Percentiles rank a stretch among this genome's conserved stretches.
Conservation (phyloP, 2,888 invertebrate genomes). For the Coelopa pilipes region DNA sequence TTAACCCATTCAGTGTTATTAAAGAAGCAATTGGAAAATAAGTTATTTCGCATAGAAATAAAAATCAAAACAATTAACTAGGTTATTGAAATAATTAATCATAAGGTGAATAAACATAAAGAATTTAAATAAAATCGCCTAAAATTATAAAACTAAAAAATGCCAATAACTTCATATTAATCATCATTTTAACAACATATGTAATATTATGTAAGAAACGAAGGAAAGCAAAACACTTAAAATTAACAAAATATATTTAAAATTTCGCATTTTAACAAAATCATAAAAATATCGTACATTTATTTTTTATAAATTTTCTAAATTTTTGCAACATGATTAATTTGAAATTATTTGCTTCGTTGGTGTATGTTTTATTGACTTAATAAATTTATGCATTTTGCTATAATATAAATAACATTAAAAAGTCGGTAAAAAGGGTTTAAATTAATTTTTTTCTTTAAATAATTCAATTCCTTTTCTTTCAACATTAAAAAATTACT, state of each 20-base stretch:
- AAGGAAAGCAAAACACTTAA: not conserved
- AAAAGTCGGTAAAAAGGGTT: slow-evolving; percentile 8
- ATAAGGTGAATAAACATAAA: not conserved
- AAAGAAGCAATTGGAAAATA: not conserved
- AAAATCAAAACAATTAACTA: slow-evolving; percentile 10
- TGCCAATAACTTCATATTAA: slow-evolving; percentile 3
- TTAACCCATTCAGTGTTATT: not conserved
- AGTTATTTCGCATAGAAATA: not conserved
- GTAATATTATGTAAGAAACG: not conserved
- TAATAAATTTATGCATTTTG: slow-evolving; percentile 14
- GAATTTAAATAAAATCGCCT: slow-evolving; percentile 16
- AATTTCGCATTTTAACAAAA: not conserved
- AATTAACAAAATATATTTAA: not conserved
- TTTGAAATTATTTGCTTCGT: not conserved
- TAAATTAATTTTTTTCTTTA: slow-evolving; percentile 20
- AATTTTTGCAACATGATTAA: slow-evolving; percentile 11
- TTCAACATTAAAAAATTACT: slow-evolving; percentile 11
- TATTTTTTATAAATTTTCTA: not conserved
- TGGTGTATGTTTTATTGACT: slow-evolving; percentile 19
- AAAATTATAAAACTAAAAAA: slow-evolving; percentile 17
- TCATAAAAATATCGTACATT: not conserved
- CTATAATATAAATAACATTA: slow-evolving; percentile 26
- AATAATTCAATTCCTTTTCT: not conserved
- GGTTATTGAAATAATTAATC: not conserved
- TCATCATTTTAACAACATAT: not conserved